Base-by-base conservation (phyloP, 2,797 vertebrate species). In the Bryconaethiops microstoma region DNA sequence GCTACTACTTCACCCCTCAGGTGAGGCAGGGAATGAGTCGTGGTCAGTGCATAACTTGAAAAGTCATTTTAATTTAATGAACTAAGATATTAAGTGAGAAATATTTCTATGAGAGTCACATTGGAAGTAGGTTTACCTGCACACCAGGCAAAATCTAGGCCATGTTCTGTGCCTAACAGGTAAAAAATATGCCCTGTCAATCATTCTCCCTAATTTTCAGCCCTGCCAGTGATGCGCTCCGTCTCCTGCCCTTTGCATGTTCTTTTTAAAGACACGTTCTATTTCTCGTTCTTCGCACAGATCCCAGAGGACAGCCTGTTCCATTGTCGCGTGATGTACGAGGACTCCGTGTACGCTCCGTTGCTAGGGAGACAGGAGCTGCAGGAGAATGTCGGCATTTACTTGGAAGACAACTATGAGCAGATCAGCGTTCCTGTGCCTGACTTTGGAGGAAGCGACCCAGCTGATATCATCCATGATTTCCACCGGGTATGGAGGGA, bases 381-480 rank as follows among this genome's bases (percentile, higher is more conserved):
- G 55, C 95, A 96, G 2, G 97, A 99, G 86, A 97, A 97, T 0
- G 96, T 99, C 1, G 95, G 95, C 87, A 97, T 99, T 85, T 96
- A 94, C 88, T 85, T 98, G 14, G 96, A 97, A 0, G 96, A 98
- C 65, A 96, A 97, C 92, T 97, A 98, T 0, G 96, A 99, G 77
- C 95, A 96, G 81, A 98, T 99, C 92, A 98, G 93, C 0, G 94
- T 99, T 59, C 97, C 97, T 0, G 93, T 97, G 84, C 96, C 97
- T 1, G 94, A 94, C 88, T 97, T 98, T 54, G 96, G 95, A 7
- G 95, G 96, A 2, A 96, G 96, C 0, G 96, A 99, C 86, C 95
- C 97, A 0, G 97, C 97, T 0, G 96, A 98, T 79, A 99, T 99
- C 88, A 95, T 99, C 88, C 97, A 99, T 0, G 97, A 99, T 83